Evolutionary conservation across 2,888 invertebrate genomes (phyloP), one percentile per base, ranked within the genome.

Genomic region (Philereme vetulata): DNA sequence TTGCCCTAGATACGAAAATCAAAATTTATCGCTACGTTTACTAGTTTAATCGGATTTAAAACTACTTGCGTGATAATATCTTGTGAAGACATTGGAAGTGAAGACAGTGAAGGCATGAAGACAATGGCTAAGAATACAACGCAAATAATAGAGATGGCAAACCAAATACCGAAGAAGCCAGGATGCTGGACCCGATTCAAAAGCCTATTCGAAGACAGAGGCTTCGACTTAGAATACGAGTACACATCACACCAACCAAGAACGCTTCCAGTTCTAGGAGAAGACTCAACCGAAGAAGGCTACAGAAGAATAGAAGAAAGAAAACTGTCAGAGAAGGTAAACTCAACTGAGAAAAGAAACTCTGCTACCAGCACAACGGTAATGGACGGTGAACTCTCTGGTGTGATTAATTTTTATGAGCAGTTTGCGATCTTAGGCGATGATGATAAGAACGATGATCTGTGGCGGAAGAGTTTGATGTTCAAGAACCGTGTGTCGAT

Each of bases 191-290:
- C 84, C 0, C 83, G 85, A 56, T 86, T 92, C 60, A 89, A 82
- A 71, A 86, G 83, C 51, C 65, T 92, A 8, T 92, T 92, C 58
- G 88, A 91, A 58, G 89, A 84, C 11, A 77, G 90, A 73, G 92
- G 92, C 0, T 92, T 92, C 50, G 91, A 92, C 77, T 78, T 92
- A 63, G 85, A 88, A 59, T 91, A 81, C 60, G 92, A 92, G 74
- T 90, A 85, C 61, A 76, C 71, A 6, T 45, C 65, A 10, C 67
- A 70, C 38, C 62, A 62, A 50, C 49, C 59, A 10, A 58, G 62
- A 45, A 66, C 66, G 5, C 63, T 70, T 1, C 60, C 60, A 48
- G 69, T 79, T 53, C 68, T 80, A 1, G 78, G 76, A 10, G 84
- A 84, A 36, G 76, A 63, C 59, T 75, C 68, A 35, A 72, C 60